Evolutionary conservation across 2,888 invertebrate species (phyloP), one percentile per base, ranked within the genome.

Genomic region (Heliconius aoede): DNA sequence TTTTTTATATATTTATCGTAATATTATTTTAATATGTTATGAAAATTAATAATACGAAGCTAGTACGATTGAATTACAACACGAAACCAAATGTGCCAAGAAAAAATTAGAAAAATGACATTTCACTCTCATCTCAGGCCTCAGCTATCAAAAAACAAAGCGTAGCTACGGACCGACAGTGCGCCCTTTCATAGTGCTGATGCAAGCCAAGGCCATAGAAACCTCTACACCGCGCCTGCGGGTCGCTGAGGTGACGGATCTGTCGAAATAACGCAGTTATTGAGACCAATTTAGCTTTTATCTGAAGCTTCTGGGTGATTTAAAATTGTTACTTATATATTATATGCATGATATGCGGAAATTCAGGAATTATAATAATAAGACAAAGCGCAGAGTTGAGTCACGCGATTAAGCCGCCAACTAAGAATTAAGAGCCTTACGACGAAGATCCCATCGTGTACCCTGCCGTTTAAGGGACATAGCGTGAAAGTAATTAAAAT

Each of bases 191-290:
- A 72, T 68, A 72, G 73, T 73, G 65, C 69, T 80, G 81, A 73
- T 77, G 83, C 83, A 84, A 67, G 51, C 79, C 84, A 85, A 84
- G 86, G 85, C 80, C 83, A 82, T 84, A 84, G 85, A 85, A 86
- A 86, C 81, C 84, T 75, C 68, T 67, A 67, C 55, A 30, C 32
- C 21, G n/a, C 64, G 21, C 24, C 55, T 28, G 3, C 55, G 55
- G 40, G 36, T 55, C 51, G 65, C 65, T 40, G 18, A 67, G 69
- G 69, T 69, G 28, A 51, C 67, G 30, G 65, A 1, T 1, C 24
- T 65, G 65, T 65, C 5, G 65, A 65, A 65, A 65, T 65, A 24
- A 64, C 32, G 7, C 18, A 46, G 18, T 18, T n/a, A 21, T 62
- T 32, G n/a, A 32, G 32, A 62, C 11, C 30, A 32, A 18, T 21